Evolutionary conservation across 2,113 vertebrate species (phyloP).

Genomic region (Oncorhynchus mykiss): DNA sequence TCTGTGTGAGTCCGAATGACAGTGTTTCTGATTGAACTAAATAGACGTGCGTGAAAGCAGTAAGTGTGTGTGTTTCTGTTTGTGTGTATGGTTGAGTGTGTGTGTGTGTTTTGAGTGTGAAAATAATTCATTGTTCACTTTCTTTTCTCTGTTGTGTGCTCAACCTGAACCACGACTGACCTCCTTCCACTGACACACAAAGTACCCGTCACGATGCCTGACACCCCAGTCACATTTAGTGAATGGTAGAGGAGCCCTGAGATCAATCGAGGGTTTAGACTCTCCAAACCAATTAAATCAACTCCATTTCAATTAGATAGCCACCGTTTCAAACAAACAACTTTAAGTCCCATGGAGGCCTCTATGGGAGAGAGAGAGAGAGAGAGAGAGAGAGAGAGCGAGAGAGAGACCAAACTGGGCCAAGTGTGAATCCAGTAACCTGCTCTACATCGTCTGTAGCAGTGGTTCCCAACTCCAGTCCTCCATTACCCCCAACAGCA

Average conservation of each 20-base stretch:
- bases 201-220: slow-evolving; percentile 45
- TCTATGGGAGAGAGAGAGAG: background rate
- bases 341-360: slow-evolving; percentile 33
- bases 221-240: slow-evolving; percentile 56
- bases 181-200: slow-evolving; percentile 43
- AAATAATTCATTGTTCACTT: background rate
- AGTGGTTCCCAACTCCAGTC: too few species aligned
- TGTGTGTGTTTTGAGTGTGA: background rate
- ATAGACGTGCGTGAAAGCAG: too few species aligned
- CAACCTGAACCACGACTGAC: slow-evolving; percentile 26
- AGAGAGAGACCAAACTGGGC: too few species aligned
- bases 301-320: slow-evolving; percentile 60
- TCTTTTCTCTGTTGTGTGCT: slow-evolving; percentile 37
- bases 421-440: too few species aligned
- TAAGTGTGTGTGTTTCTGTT: background rate
- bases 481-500: too few species aligned
- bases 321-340: slow-evolving; percentile 29
- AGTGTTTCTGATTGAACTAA: too few species aligned
- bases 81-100: slow-evolving; percentile 1
- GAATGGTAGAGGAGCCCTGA: slow-evolving; percentile 36
- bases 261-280: slow-evolving; percentile 60
- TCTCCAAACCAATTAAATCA: slow-evolving; percentile 61
- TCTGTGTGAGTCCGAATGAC: too few species aligned
- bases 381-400: too few species aligned
- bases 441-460: too few species aligned